phyloP scores from a whole-genome alignment of 2,797 vertebrate species.

The Gymnothorax reevesii region DNA sequence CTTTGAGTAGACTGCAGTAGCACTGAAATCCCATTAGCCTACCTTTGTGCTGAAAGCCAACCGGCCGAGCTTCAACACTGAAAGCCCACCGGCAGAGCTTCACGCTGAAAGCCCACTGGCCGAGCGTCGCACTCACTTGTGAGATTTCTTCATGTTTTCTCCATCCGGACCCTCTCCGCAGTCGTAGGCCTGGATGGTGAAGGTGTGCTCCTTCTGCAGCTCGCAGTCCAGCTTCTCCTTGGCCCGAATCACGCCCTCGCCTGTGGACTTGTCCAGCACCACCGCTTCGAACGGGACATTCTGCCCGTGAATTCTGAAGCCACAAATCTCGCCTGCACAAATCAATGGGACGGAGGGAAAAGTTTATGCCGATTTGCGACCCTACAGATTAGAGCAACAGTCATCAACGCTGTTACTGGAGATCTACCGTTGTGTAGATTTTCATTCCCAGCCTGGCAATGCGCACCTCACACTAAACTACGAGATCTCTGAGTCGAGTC shows the following conservation, averaged over 20 bases:
- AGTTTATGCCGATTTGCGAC: neutral
- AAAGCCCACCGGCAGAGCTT: no score
- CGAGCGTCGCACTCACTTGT: slow-evolving; percentile 82
- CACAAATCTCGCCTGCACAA: slow-evolving; percentile 96
- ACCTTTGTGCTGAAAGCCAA: slow-evolving; percentile 55
- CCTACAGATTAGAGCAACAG: neutral
- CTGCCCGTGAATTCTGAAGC: slow-evolving; percentile 96
- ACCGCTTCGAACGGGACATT: slow-evolving; percentile 96
- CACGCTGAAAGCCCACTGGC: neutral
- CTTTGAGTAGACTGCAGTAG: neutral
- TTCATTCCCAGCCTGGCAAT: no score
- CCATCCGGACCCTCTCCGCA: slow-evolving; percentile 94
- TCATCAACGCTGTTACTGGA: no score
- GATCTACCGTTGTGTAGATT: no score
- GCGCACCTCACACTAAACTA: no score
- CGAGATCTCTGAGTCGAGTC: no score
- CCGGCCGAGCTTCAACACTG: no score
- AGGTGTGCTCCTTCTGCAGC: slow-evolving; percentile 94
- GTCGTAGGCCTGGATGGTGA: slow-evolving; percentile 96
- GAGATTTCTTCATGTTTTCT: slow-evolving; percentile 89
- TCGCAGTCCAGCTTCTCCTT: slow-evolving; percentile 96
- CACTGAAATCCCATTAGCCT: neutral
- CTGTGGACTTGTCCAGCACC: slow-evolving; percentile 96
- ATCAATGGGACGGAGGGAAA: neutral
- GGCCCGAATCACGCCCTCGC: slow-evolving; percentile 89